Percentiles rank a stretch among this genome's conserved stretches.
phyloP scores from a whole-genome alignment of 2,797 vertebrate genomes.

The Phataginus tetradactyla region DNA sequence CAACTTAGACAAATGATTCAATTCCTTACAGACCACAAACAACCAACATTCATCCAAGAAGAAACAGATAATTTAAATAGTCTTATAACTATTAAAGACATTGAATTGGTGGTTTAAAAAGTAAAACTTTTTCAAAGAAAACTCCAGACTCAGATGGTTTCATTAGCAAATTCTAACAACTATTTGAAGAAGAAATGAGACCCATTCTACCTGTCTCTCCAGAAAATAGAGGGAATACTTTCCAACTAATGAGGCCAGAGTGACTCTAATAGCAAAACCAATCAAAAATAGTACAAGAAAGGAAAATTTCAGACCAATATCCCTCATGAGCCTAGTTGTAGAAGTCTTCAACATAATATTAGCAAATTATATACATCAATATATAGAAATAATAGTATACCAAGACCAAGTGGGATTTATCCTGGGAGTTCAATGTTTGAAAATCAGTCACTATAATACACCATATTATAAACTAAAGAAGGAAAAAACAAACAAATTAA shows the following conservation, averaged over 20 bases:
- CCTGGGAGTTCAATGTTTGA: background rate
- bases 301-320: background rate
- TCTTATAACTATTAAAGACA: background rate
- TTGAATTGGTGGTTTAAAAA: background rate
- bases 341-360: background rate
- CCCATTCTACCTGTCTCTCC: background rate
- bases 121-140: background rate
- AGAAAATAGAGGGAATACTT: background rate
- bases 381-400: background rate
- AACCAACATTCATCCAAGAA: background rate
- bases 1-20: background rate
- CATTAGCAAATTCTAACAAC: background rate
- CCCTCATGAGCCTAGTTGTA: background rate
- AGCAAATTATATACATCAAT: background rate
- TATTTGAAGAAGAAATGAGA: background rate
- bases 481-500: background rate
- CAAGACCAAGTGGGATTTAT: background rate
- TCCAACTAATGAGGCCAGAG: background rate
- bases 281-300: background rate
- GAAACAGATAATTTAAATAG: background rate
- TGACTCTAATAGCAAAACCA: background rate
- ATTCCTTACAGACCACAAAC: background rate
- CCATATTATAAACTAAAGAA: background rate
- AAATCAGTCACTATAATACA: background rate
- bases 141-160: background rate